Evolutionary conservation across 2,113 vertebrate genomes (phyloP).

Genomic region (Tragelaphus buxtoni): DNA sequence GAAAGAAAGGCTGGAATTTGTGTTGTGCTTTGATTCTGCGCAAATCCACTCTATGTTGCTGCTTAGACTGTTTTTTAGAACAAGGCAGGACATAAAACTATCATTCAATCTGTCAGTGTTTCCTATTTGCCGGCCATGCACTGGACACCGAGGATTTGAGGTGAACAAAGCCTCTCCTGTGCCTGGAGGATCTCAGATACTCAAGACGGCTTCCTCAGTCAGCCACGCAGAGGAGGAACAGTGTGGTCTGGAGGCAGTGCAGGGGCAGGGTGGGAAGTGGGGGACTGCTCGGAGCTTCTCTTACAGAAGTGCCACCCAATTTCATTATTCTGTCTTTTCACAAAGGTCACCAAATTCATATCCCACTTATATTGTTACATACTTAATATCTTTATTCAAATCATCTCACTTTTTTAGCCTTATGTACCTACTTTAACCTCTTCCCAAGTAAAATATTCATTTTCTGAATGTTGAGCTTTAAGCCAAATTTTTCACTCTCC

Average conservation of each 20-base stretch:
- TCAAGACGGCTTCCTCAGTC: not conserved
- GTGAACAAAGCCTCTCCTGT: rapidly evolving
- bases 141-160: not conserved
- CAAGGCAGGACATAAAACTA: not conserved
- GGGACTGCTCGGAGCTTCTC: not conserved
- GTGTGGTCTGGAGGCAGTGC: not conserved
- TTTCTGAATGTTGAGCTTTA: too few species aligned
- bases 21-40: not conserved
- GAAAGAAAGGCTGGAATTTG: not conserved
- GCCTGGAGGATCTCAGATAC: not conserved
- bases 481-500: too few species aligned
- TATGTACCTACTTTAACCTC: not conserved
- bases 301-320: not conserved
- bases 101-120: not conserved
- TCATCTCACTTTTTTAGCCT: not conserved
- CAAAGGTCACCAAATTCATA: not conserved
- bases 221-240: not conserved
- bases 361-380: not conserved
- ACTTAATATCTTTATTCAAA: not conserved
- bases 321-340: not conserved
- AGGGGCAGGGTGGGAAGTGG: not conserved
- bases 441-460: not conserved
- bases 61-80: not conserved
- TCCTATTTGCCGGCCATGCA: not conserved
- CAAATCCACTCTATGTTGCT: not conserved